These are phyloP conservation scores for Exephanes ischioxanthus DNA, from an alignment of 2,888 invertebrate genomes.

Conservation along the genomic window DNA sequence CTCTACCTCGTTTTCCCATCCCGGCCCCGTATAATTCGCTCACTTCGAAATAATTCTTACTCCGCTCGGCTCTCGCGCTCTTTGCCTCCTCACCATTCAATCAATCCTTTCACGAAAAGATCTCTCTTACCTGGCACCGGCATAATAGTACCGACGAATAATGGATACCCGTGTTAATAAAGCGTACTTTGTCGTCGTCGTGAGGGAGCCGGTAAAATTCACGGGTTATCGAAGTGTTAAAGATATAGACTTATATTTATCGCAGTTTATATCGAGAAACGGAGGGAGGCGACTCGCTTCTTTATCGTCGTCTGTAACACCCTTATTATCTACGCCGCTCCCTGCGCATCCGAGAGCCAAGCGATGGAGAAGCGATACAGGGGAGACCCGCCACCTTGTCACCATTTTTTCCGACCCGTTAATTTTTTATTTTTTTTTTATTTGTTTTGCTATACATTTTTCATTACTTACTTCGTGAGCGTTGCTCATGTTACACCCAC, in stretches of 20 bases:
- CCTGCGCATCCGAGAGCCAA: background rate
- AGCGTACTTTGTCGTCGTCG: conserved; percentile 4
- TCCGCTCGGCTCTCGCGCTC: background rate
- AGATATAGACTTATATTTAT: conserved; percentile 54
- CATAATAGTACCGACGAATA: background rate
- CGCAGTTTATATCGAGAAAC: conserved; percentile 36
- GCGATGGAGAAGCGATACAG: conserved; percentile 30
- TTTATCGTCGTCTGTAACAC: conserved; percentile 51
- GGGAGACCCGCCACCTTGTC: too few relatives aligned
- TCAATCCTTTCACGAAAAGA: conserved; percentile 22
- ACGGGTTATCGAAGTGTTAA: conserved; percentile 52
- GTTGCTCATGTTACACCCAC: too few relatives aligned
- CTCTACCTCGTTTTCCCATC: conserved; percentile 46
- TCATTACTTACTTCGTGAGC: too few relatives aligned
- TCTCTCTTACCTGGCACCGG: background rate
- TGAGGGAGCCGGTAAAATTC: conserved; percentile 41
- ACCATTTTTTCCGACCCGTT: too few relatives aligned
- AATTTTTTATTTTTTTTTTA: too few relatives aligned
- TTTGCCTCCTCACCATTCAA: conserved; percentile 18
- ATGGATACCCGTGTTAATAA: background rate
- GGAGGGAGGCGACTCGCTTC: conserved; percentile 17
- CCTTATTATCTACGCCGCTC: conserved; percentile 1
- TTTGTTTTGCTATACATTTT: too few relatives aligned
- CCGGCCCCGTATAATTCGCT: conserved; percentile 25
- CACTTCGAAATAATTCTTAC: conserved; percentile 9